Evolutionary conservation across 2,888 invertebrate species (phyloP), one percentile per base, ranked within the genome.

Genomic region (Watsonalla cultraria): DNA sequence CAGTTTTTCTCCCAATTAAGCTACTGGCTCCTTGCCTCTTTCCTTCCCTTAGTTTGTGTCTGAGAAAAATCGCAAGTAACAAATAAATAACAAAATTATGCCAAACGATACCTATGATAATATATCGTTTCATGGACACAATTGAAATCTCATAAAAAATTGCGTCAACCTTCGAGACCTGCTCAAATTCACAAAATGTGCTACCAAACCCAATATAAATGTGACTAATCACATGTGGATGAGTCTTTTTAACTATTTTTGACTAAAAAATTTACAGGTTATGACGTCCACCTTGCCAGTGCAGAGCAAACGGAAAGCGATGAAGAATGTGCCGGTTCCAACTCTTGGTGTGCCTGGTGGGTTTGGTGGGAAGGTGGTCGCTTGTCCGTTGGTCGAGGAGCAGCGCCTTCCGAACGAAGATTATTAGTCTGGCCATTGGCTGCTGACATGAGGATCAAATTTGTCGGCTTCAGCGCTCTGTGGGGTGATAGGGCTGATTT

Each of bases 401-500:
- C 93, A 0, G 82, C 87, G 0, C 92, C 93, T 0, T 84, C 92
- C 0, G 92, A 92, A 61, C 78, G 92, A 24, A 84, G 93, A 5
- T 80, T 94, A 8, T 78, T 94, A 6, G 92, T 92, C 6, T 93
- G 93, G 93, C 91, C 92, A 0, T 82, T 93, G 61, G 93, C 93
- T 47, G 78, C 86, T 48, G 92, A 92, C 51, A 91, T 92, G 83
- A 91, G 91, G 70, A 92, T 94, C 47, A 92, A 92, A 62, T 92
- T 91, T 64, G 90, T 94, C 8, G 94, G 94, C 0, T 94, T 94
- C 69, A 92, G 93, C 14, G 93, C 93, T 0, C 78, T 92, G 5
- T 94, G 93, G 93, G 93, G 93, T 0, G 92, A 92, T 48, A 86
- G 91, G 37, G 93, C 93, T 4, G 93, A 94, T 70, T 93, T 94